These are phyloP conservation scores for Timema cristinae DNA, from an alignment of 2,888 invertebrate species.

Conservation along the genomic window DNA sequence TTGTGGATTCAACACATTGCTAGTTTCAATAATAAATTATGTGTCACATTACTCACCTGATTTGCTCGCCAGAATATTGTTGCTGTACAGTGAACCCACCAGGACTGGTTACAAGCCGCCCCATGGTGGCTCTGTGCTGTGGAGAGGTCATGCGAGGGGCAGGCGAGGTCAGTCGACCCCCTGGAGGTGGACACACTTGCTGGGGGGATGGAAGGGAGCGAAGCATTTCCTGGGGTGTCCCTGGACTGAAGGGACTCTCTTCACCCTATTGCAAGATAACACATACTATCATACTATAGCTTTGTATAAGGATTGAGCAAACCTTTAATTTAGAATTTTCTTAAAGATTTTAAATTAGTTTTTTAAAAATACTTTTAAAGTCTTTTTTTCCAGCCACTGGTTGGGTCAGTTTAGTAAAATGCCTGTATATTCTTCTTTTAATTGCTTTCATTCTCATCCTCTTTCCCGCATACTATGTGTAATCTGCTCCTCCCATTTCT, in stretches of 20 bases:
- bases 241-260: slow-evolving; percentile 56
- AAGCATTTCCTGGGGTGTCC: slow-evolving; percentile 40
- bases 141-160: slow-evolving; percentile 55
- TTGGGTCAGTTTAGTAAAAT: too few relatives aligned
- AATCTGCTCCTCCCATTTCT: too few relatives aligned
- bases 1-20: too few relatives aligned
- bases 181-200: slow-evolving; percentile 42
- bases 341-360: slow-evolving; percentile 9
- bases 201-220: slow-evolving; percentile 33
- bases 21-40: too few relatives aligned
- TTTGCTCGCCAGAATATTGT: slow-evolving; percentile 30
- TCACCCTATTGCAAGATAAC: slow-evolving; percentile 42
- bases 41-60: slow-evolving; percentile 26
- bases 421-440: too few relatives aligned
- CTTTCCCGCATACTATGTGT: too few relatives aligned
- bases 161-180: slow-evolving; percentile 38
- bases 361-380: slow-evolving; percentile 9
- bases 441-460: too few relatives aligned
- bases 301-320: background rate
- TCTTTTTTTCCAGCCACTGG: background rate
- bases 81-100: slow-evolving; percentile 22
- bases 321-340: background rate
- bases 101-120: slow-evolving; percentile 25
- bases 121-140: slow-evolving; percentile 51
- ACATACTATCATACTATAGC: background rate